Conservation (phyloP, 2,797 vertebrate genomes). For the Poliocrania exsul region DNA sequence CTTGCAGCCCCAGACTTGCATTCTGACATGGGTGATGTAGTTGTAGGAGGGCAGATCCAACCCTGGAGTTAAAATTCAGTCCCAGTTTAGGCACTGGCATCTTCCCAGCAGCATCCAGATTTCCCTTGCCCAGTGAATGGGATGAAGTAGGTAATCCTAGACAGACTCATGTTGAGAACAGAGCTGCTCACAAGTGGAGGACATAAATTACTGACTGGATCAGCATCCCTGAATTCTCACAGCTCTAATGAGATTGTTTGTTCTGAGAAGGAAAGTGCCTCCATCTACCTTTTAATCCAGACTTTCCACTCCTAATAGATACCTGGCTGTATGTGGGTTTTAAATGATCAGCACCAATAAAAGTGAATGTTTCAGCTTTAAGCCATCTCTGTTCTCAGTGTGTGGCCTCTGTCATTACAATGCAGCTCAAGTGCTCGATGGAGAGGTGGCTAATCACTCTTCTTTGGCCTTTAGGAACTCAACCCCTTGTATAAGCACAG, state of each 20-base stretch:
- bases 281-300: not conserved
- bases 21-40: not conserved
- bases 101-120: fast-evolving
- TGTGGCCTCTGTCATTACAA: not conserved
- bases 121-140: not conserved
- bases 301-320: not conserved
- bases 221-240: not conserved
- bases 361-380: not conserved
- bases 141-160: not conserved
- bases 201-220: not conserved
- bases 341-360: not conserved
- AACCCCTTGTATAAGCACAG: fast-evolving
- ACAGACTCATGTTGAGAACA: fast-evolving
- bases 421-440: not conserved
- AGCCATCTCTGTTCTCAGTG: not conserved
- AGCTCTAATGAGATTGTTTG: not conserved
- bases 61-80: not conserved
- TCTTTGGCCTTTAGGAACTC: not conserved
- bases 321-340: not conserved
- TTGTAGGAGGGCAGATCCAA: not conserved
- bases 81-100: not conserved
- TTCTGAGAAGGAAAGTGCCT: not conserved
- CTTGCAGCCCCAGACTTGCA: not conserved
- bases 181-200: not conserved
- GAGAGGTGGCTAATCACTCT: not conserved